Conservation (phyloP, 1,140 invertebrate genomes). For the Meteorus sp. region DNA sequence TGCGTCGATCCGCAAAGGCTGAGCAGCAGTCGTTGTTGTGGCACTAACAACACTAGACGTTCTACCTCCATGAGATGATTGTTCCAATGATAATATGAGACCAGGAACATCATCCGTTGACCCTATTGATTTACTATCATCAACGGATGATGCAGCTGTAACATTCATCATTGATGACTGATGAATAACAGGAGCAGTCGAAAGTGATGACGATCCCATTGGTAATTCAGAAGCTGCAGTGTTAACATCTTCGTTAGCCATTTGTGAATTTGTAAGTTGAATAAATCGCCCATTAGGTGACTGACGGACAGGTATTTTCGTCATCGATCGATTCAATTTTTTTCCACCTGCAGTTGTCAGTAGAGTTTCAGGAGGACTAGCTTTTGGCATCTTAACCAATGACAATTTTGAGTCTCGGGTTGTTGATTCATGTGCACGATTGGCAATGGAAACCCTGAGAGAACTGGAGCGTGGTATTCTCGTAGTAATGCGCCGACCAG, state of each 20-base stretch:
- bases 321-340: conserved; percentile 21
- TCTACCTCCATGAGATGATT: conserved; percentile 41
- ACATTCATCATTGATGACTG: conserved; percentile 6
- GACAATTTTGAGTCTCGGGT: not conserved
- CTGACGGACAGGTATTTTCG: conserved; percentile 29
- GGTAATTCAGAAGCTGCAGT: not conserved
- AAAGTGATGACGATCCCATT: not conserved
- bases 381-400: not conserved
- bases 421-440: conserved; percentile 5
- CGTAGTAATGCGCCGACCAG: conserved; percentile 15
- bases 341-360: conserved; percentile 26
- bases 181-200: not conserved
- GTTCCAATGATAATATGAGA: conserved; percentile 45
- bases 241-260: not conserved
- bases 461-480: conserved; percentile 20
- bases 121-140: not conserved
- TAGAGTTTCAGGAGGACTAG: not conserved
- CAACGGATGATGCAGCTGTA: not conserved
- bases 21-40: conserved; percentile 51
- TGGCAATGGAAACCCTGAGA: conserved; percentile 2
- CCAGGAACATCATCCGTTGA: conserved; percentile 29
- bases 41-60: conserved; percentile 54
- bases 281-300: conserved; percentile 17
- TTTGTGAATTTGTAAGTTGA: conserved; percentile 6
- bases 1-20: conserved; percentile 49